Base-by-base conservation (phyloP, 2,888 invertebrate species). In the Tiliacea aurago region DNA sequence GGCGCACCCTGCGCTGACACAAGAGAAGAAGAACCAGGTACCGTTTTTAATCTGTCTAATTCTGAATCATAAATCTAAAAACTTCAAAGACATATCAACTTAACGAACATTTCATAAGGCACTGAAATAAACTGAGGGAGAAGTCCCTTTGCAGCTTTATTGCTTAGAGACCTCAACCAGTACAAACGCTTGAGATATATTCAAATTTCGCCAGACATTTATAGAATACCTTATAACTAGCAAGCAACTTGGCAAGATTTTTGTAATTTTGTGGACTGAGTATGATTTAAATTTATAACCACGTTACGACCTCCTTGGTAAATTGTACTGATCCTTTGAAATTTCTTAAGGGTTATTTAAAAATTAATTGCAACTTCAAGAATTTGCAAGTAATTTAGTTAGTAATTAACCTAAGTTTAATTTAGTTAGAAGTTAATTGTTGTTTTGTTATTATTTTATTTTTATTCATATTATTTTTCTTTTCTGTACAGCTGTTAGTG, bases 171-270 rank as follows among this genome's bases (percentile, higher is more conserved):
- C 10, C 7, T 18, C 6, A 41, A 51, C 28, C 20, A 20, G n/a
- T n/a, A n/a, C n/a, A 70, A 61, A 18, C 10, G 15, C 3, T 69
- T 70, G 15, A 47, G 18, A 61, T 55, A 13, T 55, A 78, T 70
- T 61, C 7, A 76, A 78, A 78, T 76, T 70, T 43, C 71, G 18
- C 9, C 49, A 62, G 55, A 49, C 61, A 43, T 62, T 62, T 71
- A 56, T 28, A 70, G 33, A 78, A 76, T 78, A 70, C 18, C 23
- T 61, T n/a, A 70, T 4, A 49, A 53, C 41, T 20, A 20, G 28
- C 28, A 59, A 53, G 37, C 18, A 15, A 61, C 41, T 55, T 61
- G 33, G 41, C 61, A 51, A 71, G 33, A 28, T 70, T n/a, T 51
- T 43, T 49, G 0, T 47, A 47, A 78, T n/a, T 33, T 55, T 61